Base-by-base conservation (phyloP, 2,113 vertebrate species). In the Willisornis vidua region DNA sequence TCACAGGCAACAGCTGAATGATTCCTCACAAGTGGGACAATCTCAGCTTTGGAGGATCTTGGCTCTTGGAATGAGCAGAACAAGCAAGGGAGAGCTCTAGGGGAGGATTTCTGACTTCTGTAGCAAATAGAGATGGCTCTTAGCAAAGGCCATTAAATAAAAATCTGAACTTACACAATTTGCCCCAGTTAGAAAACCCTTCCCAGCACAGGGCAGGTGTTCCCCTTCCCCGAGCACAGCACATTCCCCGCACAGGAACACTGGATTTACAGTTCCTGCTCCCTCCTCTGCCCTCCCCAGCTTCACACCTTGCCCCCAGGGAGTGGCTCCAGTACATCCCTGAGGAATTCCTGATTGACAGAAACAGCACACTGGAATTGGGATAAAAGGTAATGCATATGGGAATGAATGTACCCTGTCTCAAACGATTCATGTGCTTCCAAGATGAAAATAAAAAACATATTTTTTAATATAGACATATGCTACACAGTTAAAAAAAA, bases 301-400 rank as follows among this genome's bases (percentile, higher is more conserved):
- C 66, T 33, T 45, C 61, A 51, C 29, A 12, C 28, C 39, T 41
- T 7, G 8, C 12, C 19, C 24, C 0, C 2, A 6, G 0, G 19
- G 39, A 59, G 39, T 0, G 24, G 48, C 74, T 39, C 18, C 79
- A 45, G 0, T 7, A 11, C 6, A 45, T 14, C 62, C 83, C 4
- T 15, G 20, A 39, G 23, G 19, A 12, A 15, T 3, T 41, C 20
- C 66, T 37, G 13, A 39, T 46, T 8, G 43, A 67, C 6, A 62
- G n/a, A 35, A 41, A 26, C 35, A 10, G 46, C 26, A 22, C 0
- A 0, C 29, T 29, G 7, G 5, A 23, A 31, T 3, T 14, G 24
- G 68, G 24, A 10, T 29, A 28, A 70, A 43, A 57, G 14, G 23
- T 2, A 26, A 51, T 8, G 10, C 1, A 24, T 12, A 7, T 8